Evolutionary conservation across 1,140 invertebrate species (phyloP).

Genomic region (Heliothis virescens): DNA sequence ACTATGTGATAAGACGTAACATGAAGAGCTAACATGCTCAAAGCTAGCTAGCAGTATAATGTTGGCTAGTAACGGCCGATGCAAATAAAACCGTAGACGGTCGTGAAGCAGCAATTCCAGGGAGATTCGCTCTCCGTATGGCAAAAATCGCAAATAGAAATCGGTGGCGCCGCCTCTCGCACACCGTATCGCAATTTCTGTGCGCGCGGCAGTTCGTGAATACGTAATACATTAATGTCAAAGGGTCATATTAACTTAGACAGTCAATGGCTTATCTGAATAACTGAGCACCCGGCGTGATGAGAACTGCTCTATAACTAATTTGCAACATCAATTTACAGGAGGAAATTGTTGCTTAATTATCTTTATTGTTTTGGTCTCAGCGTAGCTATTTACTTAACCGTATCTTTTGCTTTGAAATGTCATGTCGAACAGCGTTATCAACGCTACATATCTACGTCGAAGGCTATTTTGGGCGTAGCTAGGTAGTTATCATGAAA

Average conservation of each 20-base stretch:
- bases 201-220: not conserved
- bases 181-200: too few relatives aligned
- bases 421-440: too few relatives aligned
- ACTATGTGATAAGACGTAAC: too few relatives aligned
- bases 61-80: not conserved
- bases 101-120: not conserved
- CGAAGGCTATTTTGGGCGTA: not conserved
- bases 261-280: conserved; percentile 51
- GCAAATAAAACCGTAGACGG: not conserved
- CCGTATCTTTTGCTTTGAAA: too few relatives aligned
- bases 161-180: not conserved
- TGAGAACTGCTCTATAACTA: conserved; percentile 21
- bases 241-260: conserved; percentile 41
- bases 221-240: conserved; percentile 44
- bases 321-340: conserved; percentile 14
- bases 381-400: not conserved
- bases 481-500: too few relatives aligned
- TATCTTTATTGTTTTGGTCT: not conserved
- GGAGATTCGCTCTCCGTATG: not conserved
- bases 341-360: not conserved
- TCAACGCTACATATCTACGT: not conserved
- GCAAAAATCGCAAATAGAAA: conserved; percentile 18
- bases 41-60: too few relatives aligned
- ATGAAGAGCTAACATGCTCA: too few relatives aligned
- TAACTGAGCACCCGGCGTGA: not conserved